Evolutionary conservation across 2,797 vertebrate genomes (phyloP), one percentile per base, ranked within the genome.

Genomic region (Cyclopterus lumpus): DNA sequence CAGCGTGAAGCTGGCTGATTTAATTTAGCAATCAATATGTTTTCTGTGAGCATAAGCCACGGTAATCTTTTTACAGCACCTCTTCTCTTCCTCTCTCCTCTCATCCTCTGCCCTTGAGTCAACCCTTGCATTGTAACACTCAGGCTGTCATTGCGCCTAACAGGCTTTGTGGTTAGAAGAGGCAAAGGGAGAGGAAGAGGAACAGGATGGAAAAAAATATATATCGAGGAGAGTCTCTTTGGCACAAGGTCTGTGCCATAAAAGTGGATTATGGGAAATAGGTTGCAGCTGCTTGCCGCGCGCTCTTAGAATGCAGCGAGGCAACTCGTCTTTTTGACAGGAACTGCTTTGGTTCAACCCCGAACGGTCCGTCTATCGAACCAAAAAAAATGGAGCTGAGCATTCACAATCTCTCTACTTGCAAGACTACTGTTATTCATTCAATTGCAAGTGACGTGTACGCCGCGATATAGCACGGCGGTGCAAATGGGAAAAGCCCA

Each of bases 11-110:
- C 85, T 8, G 78, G 76, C 80, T 87, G 88, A 94, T 93, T 93
- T 91, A 86, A 92, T 93, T 94, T 86, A 59, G 77, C 86, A 92
- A 94, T 95, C 93, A 77, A 94, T 95, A 92, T 83, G 78, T 91
- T 93, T 93, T 92, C 88, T 91, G 84, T 84, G 88, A 91, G 86
- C 73, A 69, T 75, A 85, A 91, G 77, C 88, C 77, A 71, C 55
- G 53, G 85, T 93, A 93, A 94, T 93, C 90, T 88, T 89, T 92
- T 92, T 87, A 91, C 82, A 88, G 84, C 82, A 79, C 83, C 81
- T 86, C 85, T 83, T 64, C 80, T 79, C 80, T 69, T 71, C 38
- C 79, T 71, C 77, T 80, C 78, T 79, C 65, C 51, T 76, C 79
- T 87, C 85, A 69, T 89, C 75, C 75, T 77, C 70, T 85, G 78